Conservation (phyloP, 2,888 invertebrate species). For the Ormyrus nitidulus region DNA sequence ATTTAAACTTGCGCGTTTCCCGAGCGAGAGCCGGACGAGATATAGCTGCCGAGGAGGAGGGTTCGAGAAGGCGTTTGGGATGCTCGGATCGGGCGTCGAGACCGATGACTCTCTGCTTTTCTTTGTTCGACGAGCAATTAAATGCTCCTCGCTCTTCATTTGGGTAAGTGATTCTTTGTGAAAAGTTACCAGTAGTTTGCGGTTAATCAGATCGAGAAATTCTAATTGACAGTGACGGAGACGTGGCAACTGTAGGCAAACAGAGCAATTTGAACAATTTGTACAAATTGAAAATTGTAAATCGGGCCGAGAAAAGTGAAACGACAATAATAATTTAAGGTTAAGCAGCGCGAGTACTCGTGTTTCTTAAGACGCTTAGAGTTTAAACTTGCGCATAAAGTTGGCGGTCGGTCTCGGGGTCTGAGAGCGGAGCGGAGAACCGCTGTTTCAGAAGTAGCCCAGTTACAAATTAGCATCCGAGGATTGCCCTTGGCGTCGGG, state of each 20-base stretch:
- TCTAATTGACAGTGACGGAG: no score
- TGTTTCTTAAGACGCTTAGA: conserved; percentile 26
- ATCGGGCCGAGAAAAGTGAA: not conserved
- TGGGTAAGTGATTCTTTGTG: no score
- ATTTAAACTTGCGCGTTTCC: conserved; percentile 54
- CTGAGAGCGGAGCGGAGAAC: conserved; percentile 63
- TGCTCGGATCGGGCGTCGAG: no score
- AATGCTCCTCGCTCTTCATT: no score
- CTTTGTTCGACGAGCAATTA: no score
- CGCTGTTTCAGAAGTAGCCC: conserved; percentile 73
- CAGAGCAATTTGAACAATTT: conserved; percentile 1
- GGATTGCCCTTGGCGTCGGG: conserved; percentile 71
- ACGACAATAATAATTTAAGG: not conserved
- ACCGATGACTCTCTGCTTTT: no score
- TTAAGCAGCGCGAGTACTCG: conserved; percentile 1
- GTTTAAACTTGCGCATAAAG: conserved; percentile 43
- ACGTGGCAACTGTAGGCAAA: not conserved
- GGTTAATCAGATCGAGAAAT: no score
- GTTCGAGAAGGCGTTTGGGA: no score
- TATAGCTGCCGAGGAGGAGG: not conserved
- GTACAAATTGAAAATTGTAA: conserved; percentile 2
- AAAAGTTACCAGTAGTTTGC: no score
- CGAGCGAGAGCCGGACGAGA: conserved; percentile 2
- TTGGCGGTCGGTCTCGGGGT: conserved; percentile 31
- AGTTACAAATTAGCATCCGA: conserved; percentile 74